Evolutionary conservation across 2,888 invertebrate species (phyloP), one percentile per base, ranked within the genome.

Genomic region (Aspidapion aeneum): DNA sequence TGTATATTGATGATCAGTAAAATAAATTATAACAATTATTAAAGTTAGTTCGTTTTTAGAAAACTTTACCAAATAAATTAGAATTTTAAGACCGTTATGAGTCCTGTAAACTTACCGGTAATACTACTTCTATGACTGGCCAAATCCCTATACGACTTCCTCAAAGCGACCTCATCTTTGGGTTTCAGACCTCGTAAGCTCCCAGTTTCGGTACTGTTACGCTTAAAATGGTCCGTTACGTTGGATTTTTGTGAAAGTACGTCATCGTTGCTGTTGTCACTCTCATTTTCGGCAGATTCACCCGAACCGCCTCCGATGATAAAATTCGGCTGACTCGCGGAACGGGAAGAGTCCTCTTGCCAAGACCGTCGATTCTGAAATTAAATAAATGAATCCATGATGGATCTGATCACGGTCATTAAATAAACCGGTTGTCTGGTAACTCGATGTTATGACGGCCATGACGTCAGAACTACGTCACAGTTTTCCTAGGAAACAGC

Each of bases 191-290:
- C 77, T 60, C 78, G 77, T 35, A 79, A 70, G 62, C 77, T 78
- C 1, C 66, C 66, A 1, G 67, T 65, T n/a, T 61, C 68, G 16
- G 35, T 49, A 0, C 64, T 63, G 51, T 68, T 69, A 60, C 74
- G 65, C 62, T 73, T 75, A 57, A 76, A 74, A 35, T 35, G 35
- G 12, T 35, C 35, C n/a, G n/a, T n/a, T 12, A 35, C 35, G 12
- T 35, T 35, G 0, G 73, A 70, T 58, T 74, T 74, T 59, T 49
- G 58, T 62, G 35, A 63, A 62, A 35, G 22, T 16, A 67, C 17
- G 65, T 87, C 91, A 71, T 91, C 90, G 56, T 83, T 83, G 67
- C 92, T 92, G 57, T 88, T 90, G 64, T 93, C 93, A 0, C 93
- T 93, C 77, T 92, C 92, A 72, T 87, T 87, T 21, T 86, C 87